Evolutionary conservation across 2,888 invertebrate species (phyloP), one percentile per base, ranked within the genome.

Genomic region (Diadegma fenestrale): DNA sequence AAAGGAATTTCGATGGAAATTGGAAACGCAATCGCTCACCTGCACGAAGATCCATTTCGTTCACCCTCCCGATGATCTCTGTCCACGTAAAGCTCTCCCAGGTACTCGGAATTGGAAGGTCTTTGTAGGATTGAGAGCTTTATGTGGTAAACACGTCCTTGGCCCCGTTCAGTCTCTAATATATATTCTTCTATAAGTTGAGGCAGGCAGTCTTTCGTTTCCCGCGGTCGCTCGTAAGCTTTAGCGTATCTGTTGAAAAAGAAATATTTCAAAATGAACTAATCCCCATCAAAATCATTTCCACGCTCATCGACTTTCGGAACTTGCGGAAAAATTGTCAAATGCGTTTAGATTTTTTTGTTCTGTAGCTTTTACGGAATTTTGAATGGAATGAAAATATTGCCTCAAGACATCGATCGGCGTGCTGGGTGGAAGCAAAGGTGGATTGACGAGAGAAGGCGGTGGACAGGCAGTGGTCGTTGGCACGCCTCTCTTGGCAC

Each of bases 1-100:
- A 58, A 30, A 43, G 63, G 17, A 12, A 30, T 92, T 90, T 80
- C 89, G 94, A 95, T 96, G 33, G 19, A 22, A 22, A 14, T 51
- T 6, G n/a, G 17, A 19, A 66, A 66, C 37, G 41, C 37, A 73
- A 33, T 51, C 5, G 22, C 83, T 45, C 88, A 98, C 94, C 97
- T 96, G 95, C 98, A 98, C 5, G 97, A 96, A 71, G 97, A 96
- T 26, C 98, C 97, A 93, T 97, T 97, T 87, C 95, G 95, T 92
- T 97, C 96, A 4, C 96, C 96, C 89, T 97, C 96, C 69, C 96
- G 95, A 92, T 96, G 97, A 93, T 98, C 98, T 89, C 97, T 95
- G 94, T 98, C 98, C 79, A 98, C 97, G 94, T 98, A 98, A 76
- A 98, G 95, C 94, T 98, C 98, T 37, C 98, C 98, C 86, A 98